Base-by-base conservation (phyloP, 2,797 vertebrate species). In the Centropyge bicolor region DNA sequence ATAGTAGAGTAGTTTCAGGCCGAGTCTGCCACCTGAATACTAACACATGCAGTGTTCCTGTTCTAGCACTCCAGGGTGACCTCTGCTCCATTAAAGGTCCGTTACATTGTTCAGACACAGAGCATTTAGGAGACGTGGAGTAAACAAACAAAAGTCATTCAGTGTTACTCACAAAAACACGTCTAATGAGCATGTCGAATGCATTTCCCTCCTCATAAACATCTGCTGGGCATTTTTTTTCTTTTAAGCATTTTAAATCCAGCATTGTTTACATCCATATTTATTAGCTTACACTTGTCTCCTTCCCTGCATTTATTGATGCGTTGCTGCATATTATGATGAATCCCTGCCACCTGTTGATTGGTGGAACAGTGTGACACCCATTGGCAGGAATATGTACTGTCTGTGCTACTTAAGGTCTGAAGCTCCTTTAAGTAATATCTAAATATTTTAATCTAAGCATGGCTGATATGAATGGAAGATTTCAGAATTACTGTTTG, bases 31-130 rank as follows among this genome's bases (percentile, higher is more conserved):
- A 20, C 14, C 14, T 57, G 35, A 62, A 46, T 41, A 46, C 31
- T 60, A 22, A 67, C 35, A 22, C 8, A 17, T 67, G n/a, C n/a
- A 16, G 5, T 68, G 49, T 81, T 41, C 17, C 45, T 74, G 36
- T 81, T 59, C 22, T 52, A 62, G 8, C 45, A 49, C 78, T 73
- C 71, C 64, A 70, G 43, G 27, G 61, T 81, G 89, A 81, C 82
- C 81, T 63, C 87, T 82, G 22, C 70, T 88, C 80, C 64, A 75
- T 59, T 79, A 41, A 48, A 68, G 45, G 74, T 8, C 45, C 5
- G 76, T 80, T 83, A 62, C 77, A 82, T 46, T 61, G n/a, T 67
- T 19, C 48, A 45, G 17, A 63, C 24, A n/a, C 51, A 24, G 13
- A 66, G 22, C 22, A 57, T 56, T 40, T 13, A 17, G 17, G 24